These are phyloP conservation scores for Myotis vivesi DNA, from an alignment of 2,797 vertebrate species.

Conservation along the genomic window DNA sequence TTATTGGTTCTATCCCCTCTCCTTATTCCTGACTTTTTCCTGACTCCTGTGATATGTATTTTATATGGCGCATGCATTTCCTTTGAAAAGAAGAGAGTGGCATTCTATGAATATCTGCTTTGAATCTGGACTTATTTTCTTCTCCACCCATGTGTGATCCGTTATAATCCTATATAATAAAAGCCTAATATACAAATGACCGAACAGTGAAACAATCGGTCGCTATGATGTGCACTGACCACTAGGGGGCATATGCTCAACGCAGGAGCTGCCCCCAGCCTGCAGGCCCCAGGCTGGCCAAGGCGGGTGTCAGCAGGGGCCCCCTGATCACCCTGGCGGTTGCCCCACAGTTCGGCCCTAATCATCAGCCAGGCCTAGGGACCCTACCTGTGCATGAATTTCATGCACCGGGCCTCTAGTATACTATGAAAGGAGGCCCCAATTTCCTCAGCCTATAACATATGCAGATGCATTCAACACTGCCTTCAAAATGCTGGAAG, in stretches of 20 bases:
- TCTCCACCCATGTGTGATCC: not conserved
- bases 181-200: too few species aligned
- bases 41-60: not conserved
- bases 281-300: too few species aligned
- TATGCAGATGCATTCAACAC: conserved; percentile 52
- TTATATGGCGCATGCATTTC: not conserved
- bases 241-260: too few species aligned
- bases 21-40: not conserved
- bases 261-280: too few species aligned
- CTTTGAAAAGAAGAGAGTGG: conserved; percentile 23
- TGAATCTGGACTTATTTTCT: conserved; percentile 54
- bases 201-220: too few species aligned
- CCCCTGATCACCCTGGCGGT: too few species aligned
- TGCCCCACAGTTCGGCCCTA: too few species aligned
- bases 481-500: conserved; percentile 18
- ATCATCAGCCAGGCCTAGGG: too few species aligned
- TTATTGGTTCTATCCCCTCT: not conserved
- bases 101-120: conserved; percentile 49
- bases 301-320: too few species aligned
- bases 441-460: conserved; percentile 59
- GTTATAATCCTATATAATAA: conserved; percentile 6
- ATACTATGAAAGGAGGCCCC: not conserved
- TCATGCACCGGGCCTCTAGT: too few species aligned
- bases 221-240: too few species aligned
- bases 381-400: too few species aligned